Evolutionary conservation across 2,888 invertebrate species (phyloP).

Genomic region (Drosophila neotestacea): DNA sequence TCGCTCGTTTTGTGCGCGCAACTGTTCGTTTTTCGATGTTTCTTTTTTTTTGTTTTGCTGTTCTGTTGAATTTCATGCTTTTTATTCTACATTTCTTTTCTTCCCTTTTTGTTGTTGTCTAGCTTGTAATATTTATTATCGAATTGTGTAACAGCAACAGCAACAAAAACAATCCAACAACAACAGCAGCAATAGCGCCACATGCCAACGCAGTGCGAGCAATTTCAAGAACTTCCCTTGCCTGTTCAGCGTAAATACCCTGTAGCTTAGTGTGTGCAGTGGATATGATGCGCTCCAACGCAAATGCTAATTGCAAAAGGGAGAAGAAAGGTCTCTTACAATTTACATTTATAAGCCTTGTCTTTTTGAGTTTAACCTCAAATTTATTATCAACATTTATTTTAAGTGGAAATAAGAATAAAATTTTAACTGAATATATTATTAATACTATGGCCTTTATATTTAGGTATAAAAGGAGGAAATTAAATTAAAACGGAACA

Average conservation of each 20-base stretch:
- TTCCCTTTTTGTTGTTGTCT: conserved; percentile 59
- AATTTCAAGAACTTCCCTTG: conserved; percentile 64
- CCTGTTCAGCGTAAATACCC: conserved; percentile 37
- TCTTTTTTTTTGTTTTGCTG: conserved; percentile 22
- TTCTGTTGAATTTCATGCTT: conserved; percentile 22
- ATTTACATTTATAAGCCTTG: too few species aligned
- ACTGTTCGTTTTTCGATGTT: conserved; percentile 53
- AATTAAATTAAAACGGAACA: too few species aligned
- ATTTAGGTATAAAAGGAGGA: too few species aligned
- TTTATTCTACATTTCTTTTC: conserved; percentile 15
- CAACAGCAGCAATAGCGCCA: conserved; percentile 27
- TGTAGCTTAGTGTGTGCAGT: neutral
- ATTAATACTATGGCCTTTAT: too few species aligned
- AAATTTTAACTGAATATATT: too few species aligned
- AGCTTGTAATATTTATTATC: conserved; percentile 81
- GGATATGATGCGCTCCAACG: neutral
- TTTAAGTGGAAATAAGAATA: too few species aligned
- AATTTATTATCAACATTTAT: too few species aligned
- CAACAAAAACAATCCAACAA: conserved; percentile 12
- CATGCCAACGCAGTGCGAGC: conserved; percentile 70
- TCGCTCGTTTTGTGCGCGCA: conserved; percentile 74
- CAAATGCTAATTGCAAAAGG: too few species aligned
- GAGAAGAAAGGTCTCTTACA: too few species aligned
- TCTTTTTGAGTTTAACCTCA: too few species aligned
- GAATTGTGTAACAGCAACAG: conserved; percentile 65